Conservation (phyloP, 1,140 invertebrate genomes). For the Heliothis subflexa region DNA sequence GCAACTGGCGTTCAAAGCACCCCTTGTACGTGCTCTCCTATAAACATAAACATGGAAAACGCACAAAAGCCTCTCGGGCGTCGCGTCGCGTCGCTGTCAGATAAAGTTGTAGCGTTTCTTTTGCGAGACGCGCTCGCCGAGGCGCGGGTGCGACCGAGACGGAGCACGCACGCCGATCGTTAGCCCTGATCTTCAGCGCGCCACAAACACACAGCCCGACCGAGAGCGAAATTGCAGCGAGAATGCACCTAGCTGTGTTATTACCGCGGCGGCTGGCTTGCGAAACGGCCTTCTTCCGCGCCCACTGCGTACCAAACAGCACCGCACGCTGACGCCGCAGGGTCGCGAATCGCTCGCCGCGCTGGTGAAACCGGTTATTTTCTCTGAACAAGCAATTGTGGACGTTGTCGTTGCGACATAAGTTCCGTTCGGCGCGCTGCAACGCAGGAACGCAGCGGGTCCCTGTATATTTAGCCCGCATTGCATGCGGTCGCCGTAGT, state of each 20-base stretch:
- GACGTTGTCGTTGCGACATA: conserved; percentile 75
- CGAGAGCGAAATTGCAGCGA: conserved; percentile 86
- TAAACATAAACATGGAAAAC: conserved; percentile 86
- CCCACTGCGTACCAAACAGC: conserved; percentile 53
- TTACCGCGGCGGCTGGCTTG: conserved; percentile 69
- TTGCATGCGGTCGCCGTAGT: conserved; percentile 75
- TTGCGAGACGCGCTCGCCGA: conserved; percentile 69
- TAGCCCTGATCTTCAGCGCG: conserved; percentile 86
- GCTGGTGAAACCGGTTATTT: conserved; percentile 75
- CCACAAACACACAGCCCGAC: conserved; percentile 85
- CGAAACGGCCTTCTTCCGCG: conserved; percentile 75
- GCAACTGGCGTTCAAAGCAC: conserved; percentile 80
- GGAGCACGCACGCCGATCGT: conserved; percentile 77
- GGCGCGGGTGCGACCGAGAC: conserved; percentile 71
- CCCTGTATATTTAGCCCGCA: conserved; percentile 84
- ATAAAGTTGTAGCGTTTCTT: conserved; percentile 85
- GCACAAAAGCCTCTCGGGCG: conserved; percentile 84
- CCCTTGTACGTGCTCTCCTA: conserved; percentile 84
- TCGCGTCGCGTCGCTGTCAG: conserved; percentile 82
- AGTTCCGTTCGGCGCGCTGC: conserved; percentile 70
- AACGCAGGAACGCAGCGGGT: conserved; percentile 60
- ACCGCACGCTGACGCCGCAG: conserved; percentile 56
- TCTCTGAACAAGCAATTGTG: conserved; percentile 76
- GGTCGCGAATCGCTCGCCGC: conserved; percentile 58
- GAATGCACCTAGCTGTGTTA: conserved; percentile 86